Evolutionary conservation across 2,797 vertebrate genomes (phyloP).

Genomic region (Gadopsis marmoratus): DNA sequence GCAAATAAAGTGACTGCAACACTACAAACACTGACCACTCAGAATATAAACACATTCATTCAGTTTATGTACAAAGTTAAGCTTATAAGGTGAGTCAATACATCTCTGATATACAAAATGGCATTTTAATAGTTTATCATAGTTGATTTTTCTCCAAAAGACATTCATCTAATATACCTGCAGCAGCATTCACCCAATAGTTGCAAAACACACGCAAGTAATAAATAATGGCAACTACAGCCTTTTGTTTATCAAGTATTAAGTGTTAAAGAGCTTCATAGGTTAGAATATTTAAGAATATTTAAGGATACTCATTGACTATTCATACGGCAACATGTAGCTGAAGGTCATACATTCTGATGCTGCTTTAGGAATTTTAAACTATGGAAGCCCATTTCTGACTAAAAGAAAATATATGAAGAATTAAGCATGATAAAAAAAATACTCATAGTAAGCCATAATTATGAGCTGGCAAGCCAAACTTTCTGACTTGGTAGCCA

Average conservation of each 20-base stretch:
- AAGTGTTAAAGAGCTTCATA: constrained; percentile 38
- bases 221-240: constrained; percentile 64
- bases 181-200: constrained; percentile 42
- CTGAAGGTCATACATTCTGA: neutral
- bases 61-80: constrained; percentile 75
- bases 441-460: neutral
- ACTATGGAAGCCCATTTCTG: neutral
- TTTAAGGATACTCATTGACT: neutral
- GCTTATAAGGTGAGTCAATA: constrained; percentile 65
- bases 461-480: neutral
- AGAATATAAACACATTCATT: constrained; percentile 70
- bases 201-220: constrained; percentile 54
- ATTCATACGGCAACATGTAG: constrained; percentile 4
- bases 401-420: neutral
- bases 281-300: constrained; percentile 12
- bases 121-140: constrained; percentile 42
- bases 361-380: neutral
- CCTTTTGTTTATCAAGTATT: constrained; percentile 44
- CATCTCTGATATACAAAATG: constrained; percentile 64
- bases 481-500: neutral
- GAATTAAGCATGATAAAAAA: neutral
- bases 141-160: constrained; percentile 47
- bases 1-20: constrained; percentile 39
- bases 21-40: constrained; percentile 48
- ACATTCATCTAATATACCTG: constrained; percentile 42